Conservation (phyloP, 1,140 invertebrate genomes). For the Whitmania pigra region DNA sequence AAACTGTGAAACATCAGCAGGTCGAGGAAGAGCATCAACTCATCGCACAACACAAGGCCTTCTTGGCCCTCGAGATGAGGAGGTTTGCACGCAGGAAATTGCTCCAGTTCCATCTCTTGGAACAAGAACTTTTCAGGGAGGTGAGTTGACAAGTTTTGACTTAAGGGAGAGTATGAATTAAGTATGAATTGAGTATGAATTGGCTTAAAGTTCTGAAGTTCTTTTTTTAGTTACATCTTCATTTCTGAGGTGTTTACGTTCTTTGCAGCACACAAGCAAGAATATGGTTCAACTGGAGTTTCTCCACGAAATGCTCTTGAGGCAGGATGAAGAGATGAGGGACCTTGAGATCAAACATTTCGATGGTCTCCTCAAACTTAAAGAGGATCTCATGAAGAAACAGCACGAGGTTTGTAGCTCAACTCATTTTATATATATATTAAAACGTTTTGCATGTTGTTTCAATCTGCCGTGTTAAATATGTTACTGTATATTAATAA, state of each 20-base stretch:
- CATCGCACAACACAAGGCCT: conserved; percentile 71
- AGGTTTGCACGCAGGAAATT: conserved; percentile 79
- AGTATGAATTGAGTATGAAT: no score
- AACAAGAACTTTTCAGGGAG: conserved; percentile 78
- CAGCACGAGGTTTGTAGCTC: conserved; percentile 65
- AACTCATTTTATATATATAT: no score
- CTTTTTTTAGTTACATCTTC: not conserved
- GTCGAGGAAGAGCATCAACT: conserved; percentile 75
- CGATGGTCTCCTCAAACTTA: conserved; percentile 75
- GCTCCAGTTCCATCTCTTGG: conserved; percentile 68
- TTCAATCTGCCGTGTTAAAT: no score
- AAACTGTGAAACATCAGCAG: conserved; percentile 74
- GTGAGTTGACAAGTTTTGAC: conserved; percentile 41
- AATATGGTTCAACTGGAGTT: conserved; percentile 83
- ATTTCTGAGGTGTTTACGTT: not conserved
- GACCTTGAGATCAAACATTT: conserved; percentile 78
- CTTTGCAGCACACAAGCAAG: conserved; percentile 72
- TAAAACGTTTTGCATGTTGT: no score
- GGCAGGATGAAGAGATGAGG: conserved; percentile 91
- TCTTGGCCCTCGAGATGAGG: conserved; percentile 69
- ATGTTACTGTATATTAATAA: no score
- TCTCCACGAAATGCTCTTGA: conserved; percentile 81
- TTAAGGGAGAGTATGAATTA: not conserved
- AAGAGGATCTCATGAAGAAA: conserved; percentile 66
- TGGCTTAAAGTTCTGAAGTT: not conserved